Evolutionary conservation across 2,113 vertebrate genomes (phyloP).

Genomic region (Spermophilus dauricus): DNA sequence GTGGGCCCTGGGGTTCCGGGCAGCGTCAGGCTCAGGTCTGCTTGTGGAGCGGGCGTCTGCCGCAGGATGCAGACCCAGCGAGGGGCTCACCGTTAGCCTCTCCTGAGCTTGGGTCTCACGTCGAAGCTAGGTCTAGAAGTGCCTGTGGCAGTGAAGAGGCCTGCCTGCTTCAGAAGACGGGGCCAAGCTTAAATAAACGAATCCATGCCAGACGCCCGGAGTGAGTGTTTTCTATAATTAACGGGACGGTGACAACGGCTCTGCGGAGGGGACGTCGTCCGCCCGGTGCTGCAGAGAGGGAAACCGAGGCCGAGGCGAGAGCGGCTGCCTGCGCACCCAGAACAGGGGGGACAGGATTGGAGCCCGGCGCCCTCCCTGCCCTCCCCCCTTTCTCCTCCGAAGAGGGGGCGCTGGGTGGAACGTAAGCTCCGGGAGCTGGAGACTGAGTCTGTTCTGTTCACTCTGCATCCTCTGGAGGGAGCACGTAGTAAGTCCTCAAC

Average conservation of each 20-base stretch:
- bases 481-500: slow-evolving; percentile 31
- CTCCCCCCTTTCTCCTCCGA: background rate
- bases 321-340: background rate
- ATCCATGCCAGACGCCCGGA: background rate
- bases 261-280: no score
- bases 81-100: rapidly evolving
- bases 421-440: background rate
- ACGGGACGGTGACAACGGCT: background rate
- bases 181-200: background rate
- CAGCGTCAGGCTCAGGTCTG: no score
- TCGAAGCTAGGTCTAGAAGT: background rate
- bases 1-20: background rate
- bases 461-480: background rate
- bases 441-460: background rate
- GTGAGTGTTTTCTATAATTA: background rate
- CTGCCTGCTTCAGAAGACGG: background rate
- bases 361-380: background rate
- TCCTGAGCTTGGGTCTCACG: background rate
- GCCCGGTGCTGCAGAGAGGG: background rate
- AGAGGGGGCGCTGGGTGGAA: background rate
- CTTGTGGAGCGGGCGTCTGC: no score
- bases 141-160: background rate
- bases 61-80: background rate
- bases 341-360: background rate
- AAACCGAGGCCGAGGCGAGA: background rate